These are phyloP conservation scores for Liolophura sinensis DNA, from an alignment of 1,140 invertebrate species.

Conservation along the genomic window DNA sequence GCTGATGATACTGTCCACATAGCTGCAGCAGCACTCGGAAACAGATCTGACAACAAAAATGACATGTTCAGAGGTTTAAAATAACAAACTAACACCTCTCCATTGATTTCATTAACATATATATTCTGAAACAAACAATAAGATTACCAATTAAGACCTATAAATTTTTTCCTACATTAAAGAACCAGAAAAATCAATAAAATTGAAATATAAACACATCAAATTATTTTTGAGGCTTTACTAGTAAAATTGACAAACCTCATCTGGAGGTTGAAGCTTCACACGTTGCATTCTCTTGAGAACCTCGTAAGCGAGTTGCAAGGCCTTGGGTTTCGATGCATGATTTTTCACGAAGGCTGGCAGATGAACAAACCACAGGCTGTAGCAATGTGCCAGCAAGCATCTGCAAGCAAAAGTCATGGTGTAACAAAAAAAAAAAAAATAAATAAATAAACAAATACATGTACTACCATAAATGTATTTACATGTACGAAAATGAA, in stretches of 20 bases:
- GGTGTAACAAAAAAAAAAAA: background rate
- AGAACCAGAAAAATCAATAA: too few relatives aligned
- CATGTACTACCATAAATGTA: conserved; percentile 1
- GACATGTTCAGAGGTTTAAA: background rate
- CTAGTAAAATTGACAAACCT: conserved; percentile 65
- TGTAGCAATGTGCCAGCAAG: conserved; percentile 66
- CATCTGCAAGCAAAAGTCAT: conserved; percentile 41
- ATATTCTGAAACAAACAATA: too few relatives aligned
- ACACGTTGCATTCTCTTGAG: conserved; percentile 82
- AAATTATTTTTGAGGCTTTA: too few relatives aligned
- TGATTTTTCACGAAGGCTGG: conserved; percentile 72
- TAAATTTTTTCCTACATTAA: too few relatives aligned
- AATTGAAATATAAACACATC: too few relatives aligned
- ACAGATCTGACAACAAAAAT: conserved; percentile 73
- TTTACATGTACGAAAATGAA: too few relatives aligned
- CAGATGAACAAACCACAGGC: conserved; percentile 96
- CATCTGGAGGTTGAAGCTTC: conserved; percentile 82
- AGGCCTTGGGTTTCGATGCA: conserved; percentile 71
- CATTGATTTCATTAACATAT: too few relatives aligned
- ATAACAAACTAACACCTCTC: too few relatives aligned
- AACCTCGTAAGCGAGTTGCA: conserved; percentile 84
- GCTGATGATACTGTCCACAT: conserved; percentile 92
- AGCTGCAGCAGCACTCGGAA: conserved; percentile 98
- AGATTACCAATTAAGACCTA: too few relatives aligned
- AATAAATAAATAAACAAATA: too few relatives aligned